Percentiles rank a stretch among this genome's conserved stretches.
Conservation (phyloP, 2,113 vertebrate species). For the Elanus axillaris region DNA sequence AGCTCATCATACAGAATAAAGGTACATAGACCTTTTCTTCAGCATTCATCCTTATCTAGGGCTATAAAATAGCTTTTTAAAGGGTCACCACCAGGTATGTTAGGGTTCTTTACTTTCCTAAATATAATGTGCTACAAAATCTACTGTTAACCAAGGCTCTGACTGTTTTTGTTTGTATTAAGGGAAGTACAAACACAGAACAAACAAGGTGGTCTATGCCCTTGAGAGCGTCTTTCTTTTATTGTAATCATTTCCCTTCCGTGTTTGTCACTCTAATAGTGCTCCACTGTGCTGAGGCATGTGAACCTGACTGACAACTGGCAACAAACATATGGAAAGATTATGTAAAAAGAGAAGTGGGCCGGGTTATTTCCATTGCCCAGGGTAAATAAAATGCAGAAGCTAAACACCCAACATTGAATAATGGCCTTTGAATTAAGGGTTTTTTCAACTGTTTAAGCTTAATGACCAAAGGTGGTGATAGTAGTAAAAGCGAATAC, state of each 20-base stretch:
- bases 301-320: background rate
- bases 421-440: background rate
- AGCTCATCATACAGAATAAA: background rate
- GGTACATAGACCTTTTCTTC: background rate
- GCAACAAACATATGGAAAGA: background rate
- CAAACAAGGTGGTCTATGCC: conserved; percentile 9
- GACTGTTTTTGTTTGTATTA: background rate
- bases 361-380: background rate
- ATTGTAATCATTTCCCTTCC: background rate
- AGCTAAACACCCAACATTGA: background rate
- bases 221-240: background rate
- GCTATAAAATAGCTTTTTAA: background rate
- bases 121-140: background rate
- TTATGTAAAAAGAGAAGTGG: background rate
- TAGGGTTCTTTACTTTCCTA: background rate
- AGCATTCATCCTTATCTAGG: background rate
- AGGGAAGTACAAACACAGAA: conserved; percentile 16
- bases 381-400: background rate
- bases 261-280: background rate
- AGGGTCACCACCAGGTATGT: background rate
- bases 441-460: background rate
- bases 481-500: background rate
- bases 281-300: background rate
- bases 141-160: background rate
- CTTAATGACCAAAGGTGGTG: background rate